Evolutionary conservation across 2,113 vertebrate species (phyloP).

Genomic region (Morone chrysops): DNA sequence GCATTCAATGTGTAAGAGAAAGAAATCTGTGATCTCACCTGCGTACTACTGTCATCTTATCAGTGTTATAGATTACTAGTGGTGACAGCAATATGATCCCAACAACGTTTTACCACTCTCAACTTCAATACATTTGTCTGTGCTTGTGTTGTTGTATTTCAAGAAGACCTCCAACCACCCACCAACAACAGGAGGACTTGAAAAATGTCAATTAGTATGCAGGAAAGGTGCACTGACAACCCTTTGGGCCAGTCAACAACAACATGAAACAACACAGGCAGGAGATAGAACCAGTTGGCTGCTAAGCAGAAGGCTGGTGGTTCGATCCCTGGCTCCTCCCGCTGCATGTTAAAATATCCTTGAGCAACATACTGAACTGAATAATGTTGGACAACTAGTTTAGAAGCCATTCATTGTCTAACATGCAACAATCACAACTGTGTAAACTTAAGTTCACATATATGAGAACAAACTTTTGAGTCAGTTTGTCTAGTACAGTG

Average conservation of each 20-base stretch:
- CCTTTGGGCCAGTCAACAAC: neutral
- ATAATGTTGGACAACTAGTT: neutral
- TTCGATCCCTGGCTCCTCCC: no score
- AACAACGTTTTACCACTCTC: neutral
- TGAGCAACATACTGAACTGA: no score
- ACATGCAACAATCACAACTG: neutral
- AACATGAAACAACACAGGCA: no score
- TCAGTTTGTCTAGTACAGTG: neutral
- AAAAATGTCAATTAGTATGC: neutral
- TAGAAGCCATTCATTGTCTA: neutral
- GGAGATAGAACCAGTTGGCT: no score
- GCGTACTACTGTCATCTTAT: neutral
- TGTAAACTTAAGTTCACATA: neutral
- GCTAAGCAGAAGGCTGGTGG: no score
- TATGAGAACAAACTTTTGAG: neutral
- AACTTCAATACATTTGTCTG: neutral
- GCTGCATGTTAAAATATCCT: no score
- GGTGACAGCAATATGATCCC: neutral
- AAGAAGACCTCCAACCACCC: neutral
- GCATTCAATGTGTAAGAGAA: neutral
- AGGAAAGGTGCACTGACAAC: neutral
- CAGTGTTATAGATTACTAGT: neutral
- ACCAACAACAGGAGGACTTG: neutral
- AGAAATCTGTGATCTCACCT: conserved; percentile 12
- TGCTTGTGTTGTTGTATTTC: neutral